Evolutionary conservation across 2,888 invertebrate species (phyloP).

Genomic region (Andrena flavipes): DNA sequence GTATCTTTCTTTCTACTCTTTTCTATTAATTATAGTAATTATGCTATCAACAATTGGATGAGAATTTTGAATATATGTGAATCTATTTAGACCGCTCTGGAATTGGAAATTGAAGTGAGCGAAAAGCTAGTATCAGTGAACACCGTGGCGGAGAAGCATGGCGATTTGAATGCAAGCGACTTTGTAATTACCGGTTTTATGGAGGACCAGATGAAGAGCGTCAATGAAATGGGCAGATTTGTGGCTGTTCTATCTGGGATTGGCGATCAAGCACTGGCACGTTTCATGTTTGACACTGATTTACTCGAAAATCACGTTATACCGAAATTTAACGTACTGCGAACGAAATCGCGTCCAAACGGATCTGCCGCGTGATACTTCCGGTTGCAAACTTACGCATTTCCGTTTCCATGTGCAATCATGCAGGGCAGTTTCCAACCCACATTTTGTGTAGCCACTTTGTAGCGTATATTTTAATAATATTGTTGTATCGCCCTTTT

Average conservation of each 20-base stretch:
- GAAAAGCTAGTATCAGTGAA: slow-evolving; percentile 84
- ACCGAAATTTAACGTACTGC: slow-evolving; percentile 72
- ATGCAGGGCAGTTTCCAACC: not conserved
- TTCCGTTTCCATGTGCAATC: not conserved
- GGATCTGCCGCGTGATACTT: not conserved
- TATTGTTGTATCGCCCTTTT: not conserved
- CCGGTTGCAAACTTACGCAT: not conserved
- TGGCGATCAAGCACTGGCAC: slow-evolving; percentile 75
- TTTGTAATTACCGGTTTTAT: slow-evolving; percentile 86
- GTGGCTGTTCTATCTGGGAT: slow-evolving; percentile 84
- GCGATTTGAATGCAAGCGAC: slow-evolving; percentile 86
- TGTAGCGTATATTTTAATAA: not conserved
- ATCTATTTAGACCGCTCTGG: slow-evolving; percentile 70
- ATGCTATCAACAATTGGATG: no score
- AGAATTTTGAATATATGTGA: no score
- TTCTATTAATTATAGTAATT: no score
- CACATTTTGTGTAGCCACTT: not conserved
- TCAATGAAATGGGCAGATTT: slow-evolving; percentile 87
- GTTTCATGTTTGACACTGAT: slow-evolving; percentile 79
- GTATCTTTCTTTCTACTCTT: no score
- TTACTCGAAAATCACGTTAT: slow-evolving; percentile 74
- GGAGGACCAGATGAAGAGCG: slow-evolving; percentile 87
- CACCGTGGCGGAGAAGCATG: slow-evolving; percentile 84
- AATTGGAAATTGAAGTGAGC: slow-evolving; percentile 75
- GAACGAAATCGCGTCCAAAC: slow-evolving; percentile 29